Base-by-base conservation (phyloP, 2,797 vertebrate species). In the Catostomus latipinnis region DNA sequence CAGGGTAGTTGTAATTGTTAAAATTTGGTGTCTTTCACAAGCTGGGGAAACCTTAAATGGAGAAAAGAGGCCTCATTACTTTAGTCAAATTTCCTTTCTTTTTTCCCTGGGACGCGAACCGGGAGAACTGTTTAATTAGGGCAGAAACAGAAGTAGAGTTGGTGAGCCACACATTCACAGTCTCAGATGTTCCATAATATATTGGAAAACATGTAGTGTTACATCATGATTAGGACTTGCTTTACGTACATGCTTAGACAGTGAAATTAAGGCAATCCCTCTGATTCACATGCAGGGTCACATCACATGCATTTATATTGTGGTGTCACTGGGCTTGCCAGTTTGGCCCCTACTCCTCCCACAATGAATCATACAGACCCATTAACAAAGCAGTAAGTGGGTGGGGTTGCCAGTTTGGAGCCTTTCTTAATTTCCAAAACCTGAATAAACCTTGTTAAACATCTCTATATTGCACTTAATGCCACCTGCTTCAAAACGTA, bases 1-100 rank as follows among this genome's bases (percentile, higher is more conserved):
- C 14, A 53, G 79, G 74, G 79, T 87, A 83, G 85, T 87, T 81
- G 86, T 88, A 89, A 91, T 91, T 88, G 88, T 91, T 84, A 76
- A 82, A 86, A 89, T 83, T 85, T 88, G 86, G 84, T 88, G 86
- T 87, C 85, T 90, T 88, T 85, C 74, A 79, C 82, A 83, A 79
- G 43, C 14, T 45, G 71, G 81, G 86, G 85, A 86, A 86, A 86
- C 82, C 82, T 85, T 84, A 71, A 89, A 86, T 72, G 74, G 62
- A 82, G 81, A 85, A 88, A 54, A 67, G 34, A 82, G 77, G 86
- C 75, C 84, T 82, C 69, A 69, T 83, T 88, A 88, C 87, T 88
- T 82, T 76, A 80, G 86, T 88, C 81, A 81, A 70, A 85, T 85
- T 87, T 85, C 81, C 78, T 86, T 82, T 16, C 10, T 67, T 60